phyloP scores from a whole-genome alignment of 2,113 vertebrate species.

The Myiagra hebetior region DNA sequence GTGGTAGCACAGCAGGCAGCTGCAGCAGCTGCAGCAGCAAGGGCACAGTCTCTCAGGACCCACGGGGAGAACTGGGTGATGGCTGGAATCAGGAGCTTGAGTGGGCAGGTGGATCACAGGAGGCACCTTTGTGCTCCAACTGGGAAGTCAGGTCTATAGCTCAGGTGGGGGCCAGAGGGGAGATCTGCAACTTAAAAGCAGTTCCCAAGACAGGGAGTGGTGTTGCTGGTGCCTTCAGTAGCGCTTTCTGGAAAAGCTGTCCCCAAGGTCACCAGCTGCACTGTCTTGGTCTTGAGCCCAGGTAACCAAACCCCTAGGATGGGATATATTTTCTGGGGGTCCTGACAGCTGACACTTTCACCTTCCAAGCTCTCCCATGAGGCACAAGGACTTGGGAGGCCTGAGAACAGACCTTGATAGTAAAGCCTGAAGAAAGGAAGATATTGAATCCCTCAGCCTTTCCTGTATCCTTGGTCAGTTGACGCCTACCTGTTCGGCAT shows the following conservation, averaged over 20 bases:
- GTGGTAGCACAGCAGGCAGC: background rate
- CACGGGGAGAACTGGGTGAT: rapidly evolving
- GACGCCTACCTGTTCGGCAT: background rate
- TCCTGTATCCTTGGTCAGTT: background rate
- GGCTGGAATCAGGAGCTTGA: background rate
- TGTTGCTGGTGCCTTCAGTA: background rate
- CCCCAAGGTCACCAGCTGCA: background rate
- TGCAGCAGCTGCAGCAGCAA: background rate
- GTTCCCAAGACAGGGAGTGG: background rate
- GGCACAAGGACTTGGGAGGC: background rate
- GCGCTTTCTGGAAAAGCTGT: background rate
- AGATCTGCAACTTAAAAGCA: background rate
- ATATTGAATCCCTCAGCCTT: background rate
- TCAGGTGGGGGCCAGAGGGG: background rate
- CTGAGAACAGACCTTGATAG: background rate
- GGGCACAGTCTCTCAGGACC: background rate
- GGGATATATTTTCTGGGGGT: background rate
- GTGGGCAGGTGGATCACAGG: rapidly evolving
- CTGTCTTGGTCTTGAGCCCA: background rate
- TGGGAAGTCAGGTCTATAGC: background rate
- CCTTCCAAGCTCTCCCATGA: background rate
- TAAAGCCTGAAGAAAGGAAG: background rate
- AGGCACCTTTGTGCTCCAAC: background rate
- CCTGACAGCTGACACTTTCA: background rate
- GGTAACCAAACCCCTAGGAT: background rate